Evolutionary conservation across 1,140 invertebrate species (phyloP).

Genomic region (Drosophila athabasca): DNA sequence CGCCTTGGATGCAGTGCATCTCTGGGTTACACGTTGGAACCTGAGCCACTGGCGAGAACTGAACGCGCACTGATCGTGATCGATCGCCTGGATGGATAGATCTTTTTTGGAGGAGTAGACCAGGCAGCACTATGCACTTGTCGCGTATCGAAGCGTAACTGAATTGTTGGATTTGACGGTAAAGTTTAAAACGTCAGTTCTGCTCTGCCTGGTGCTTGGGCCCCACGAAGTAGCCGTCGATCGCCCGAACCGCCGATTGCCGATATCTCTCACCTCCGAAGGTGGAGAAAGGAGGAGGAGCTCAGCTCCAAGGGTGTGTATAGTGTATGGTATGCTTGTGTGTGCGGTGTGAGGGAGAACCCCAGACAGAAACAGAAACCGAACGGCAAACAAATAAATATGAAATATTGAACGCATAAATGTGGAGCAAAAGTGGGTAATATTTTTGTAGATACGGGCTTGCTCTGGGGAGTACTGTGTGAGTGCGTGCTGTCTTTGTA

Average conservation of each 20-base stretch:
- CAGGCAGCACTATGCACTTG: constrained; percentile 72
- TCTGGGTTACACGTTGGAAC: constrained; percentile 32
- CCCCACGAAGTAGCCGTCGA: constrained; percentile 55
- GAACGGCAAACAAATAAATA: constrained; percentile 66
- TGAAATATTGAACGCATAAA: constrained; percentile 77
- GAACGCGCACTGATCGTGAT: too few relatives aligned
- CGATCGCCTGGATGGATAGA: not conserved
- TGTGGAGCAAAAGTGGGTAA: constrained; percentile 75
- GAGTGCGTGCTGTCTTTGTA: constrained; percentile 56
- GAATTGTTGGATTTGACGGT: constrained; percentile 75
- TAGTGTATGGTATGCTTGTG: not conserved
- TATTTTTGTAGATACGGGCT: constrained; percentile 60
- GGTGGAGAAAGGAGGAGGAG: constrained; percentile 44
- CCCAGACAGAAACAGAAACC: constrained; percentile 34
- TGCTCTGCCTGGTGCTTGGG: constrained; percentile 3
- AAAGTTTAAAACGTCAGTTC: constrained; percentile 76
- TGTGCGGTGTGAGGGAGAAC: constrained; percentile 15
- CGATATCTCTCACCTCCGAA: constrained; percentile 42
- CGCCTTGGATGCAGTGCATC: not conserved
- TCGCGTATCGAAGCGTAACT: constrained; percentile 81
- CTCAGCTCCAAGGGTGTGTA: not conserved
- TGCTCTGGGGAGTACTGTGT: constrained; percentile 3
- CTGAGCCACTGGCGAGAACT: constrained; percentile 1
- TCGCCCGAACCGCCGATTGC: constrained; percentile 34
- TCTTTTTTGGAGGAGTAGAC: constrained; percentile 1